Conservation (phyloP, 1,140 invertebrate species). For the Carposina sasakii region DNA sequence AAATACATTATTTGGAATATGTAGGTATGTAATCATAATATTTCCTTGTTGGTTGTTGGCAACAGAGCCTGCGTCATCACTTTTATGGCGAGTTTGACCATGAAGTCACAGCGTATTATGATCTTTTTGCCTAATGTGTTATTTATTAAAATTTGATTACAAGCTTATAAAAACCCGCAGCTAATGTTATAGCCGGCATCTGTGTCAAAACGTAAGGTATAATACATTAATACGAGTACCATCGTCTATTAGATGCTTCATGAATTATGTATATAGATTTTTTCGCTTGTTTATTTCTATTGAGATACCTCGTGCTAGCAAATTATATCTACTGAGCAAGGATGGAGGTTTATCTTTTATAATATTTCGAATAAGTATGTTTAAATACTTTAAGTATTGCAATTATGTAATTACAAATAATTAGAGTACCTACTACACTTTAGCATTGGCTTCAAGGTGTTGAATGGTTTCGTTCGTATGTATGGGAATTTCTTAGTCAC, state of each 20-base stretch:
- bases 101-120: constrained; percentile 64
- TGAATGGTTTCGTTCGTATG: too few relatives aligned
- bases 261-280: constrained; percentile 44
- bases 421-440: too few relatives aligned
- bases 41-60: too few relatives aligned
- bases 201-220: constrained; percentile 45
- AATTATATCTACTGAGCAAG: too few relatives aligned
- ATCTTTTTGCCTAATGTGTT: constrained; percentile 67
- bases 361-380: too few relatives aligned
- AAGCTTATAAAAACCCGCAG: constrained; percentile 51
- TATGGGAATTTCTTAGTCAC: too few relatives aligned
- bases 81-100: constrained; percentile 66
- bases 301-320: constrained; percentile 21
- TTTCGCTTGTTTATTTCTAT: constrained; percentile 37
- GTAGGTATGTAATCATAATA: too few relatives aligned
- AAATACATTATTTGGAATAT: too few relatives aligned
- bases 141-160: constrained; percentile 68
- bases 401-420: too few relatives aligned
- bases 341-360: too few relatives aligned
- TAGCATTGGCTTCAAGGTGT: too few relatives aligned
- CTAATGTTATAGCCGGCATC: constrained; percentile 43
- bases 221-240: constrained; percentile 41
- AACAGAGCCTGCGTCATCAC: constrained; percentile 40
- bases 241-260: constrained; percentile 34
- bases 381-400: too few relatives aligned